Conservation (phyloP, 2,797 vertebrate genomes). For the Hyperoplus immaculatus region DNA sequence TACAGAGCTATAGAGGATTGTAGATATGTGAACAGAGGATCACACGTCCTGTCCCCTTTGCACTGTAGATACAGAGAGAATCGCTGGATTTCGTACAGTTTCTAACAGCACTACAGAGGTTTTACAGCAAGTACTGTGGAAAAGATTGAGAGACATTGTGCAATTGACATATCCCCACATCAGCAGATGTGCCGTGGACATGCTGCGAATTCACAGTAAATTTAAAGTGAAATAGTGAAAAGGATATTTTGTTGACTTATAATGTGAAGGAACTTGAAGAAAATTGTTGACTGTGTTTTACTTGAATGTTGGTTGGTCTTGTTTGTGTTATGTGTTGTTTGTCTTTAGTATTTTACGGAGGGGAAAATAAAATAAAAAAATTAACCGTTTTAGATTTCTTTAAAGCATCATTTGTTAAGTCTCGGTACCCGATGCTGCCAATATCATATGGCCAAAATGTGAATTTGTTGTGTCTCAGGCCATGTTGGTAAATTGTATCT, state of each 20-base stretch:
- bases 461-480: slow-evolving; percentile 5
- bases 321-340: slow-evolving; percentile 70
- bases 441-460: slow-evolving; percentile 10
- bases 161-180: slow-evolving; percentile 44
- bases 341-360: slow-evolving; percentile 57
- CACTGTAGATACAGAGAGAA: slow-evolving; percentile 63
- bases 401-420: slow-evolving; percentile 34
- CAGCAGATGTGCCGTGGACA: slow-evolving; percentile 25
- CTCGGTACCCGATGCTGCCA: slow-evolving; percentile 29
- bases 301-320: slow-evolving; percentile 65
- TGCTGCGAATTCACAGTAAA: slow-evolving; percentile 21
- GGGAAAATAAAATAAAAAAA: slow-evolving; percentile 13
- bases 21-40: slow-evolving; percentile 63
- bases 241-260: slow-evolving; percentile 42
- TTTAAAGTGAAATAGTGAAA: slow-evolving; percentile 48
- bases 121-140: slow-evolving; percentile 39
- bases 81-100: slow-evolving; percentile 66
- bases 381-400: slow-evolving; percentile 28
- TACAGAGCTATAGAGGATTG: slow-evolving; percentile 48
- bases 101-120: slow-evolving; percentile 57
- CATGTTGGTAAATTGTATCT: not conserved
- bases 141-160: slow-evolving; percentile 34
- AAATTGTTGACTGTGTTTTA: slow-evolving; percentile 57
- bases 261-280: slow-evolving; percentile 48
- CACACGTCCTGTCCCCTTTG: slow-evolving; percentile 53